Conservation (phyloP, 2,797 vertebrate species). For the Cyprinella venusta region DNA sequence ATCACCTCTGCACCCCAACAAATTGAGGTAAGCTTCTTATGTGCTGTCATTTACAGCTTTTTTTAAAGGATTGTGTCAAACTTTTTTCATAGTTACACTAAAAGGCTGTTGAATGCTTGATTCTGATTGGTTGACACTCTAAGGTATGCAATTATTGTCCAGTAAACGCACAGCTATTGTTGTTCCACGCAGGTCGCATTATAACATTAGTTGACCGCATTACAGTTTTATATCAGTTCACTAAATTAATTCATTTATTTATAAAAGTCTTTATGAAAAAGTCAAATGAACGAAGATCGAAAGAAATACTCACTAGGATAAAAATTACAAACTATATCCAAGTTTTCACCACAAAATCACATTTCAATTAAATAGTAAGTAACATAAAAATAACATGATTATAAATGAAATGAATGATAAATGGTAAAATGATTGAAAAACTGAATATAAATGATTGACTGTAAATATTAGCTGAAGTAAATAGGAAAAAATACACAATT, state of each 20-base stretch:
- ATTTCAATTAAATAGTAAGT: neutral
- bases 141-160: neutral
- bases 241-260: neutral
- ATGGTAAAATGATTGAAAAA: neutral
- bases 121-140: neutral
- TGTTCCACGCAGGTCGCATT: neutral
- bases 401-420: neutral
- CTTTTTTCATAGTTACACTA: neutral
- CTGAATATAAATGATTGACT: neutral
- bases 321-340: neutral
- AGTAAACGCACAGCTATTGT: neutral
- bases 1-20: conserved; percentile 86
- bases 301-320: neutral
- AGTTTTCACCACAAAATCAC: neutral
- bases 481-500: neutral
- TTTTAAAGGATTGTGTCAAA: neutral
- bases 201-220: neutral
- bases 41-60: neutral
- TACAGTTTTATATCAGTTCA: neutral
- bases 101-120: neutral
- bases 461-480: neutral
- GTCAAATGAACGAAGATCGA: neutral
- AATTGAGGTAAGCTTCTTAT: conserved; percentile 84
- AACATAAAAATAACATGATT: neutral
- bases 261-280: neutral